Conservation (phyloP, 1,140 invertebrate genomes). For the Drosophila sp. region DNA sequence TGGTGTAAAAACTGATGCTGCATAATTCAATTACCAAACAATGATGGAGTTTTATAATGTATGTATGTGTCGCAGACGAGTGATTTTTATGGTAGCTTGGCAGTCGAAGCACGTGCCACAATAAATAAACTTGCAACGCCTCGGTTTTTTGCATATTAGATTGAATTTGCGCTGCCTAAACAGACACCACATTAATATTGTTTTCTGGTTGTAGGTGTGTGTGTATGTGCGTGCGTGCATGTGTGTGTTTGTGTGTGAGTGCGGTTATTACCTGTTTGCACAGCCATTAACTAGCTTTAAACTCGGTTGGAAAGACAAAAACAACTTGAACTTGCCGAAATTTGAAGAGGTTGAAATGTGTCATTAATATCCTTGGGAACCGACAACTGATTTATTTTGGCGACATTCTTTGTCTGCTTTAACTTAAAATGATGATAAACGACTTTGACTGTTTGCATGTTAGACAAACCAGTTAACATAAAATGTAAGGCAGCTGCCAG, state of each 20-base stretch:
- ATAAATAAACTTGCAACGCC: slow-evolving; percentile 57
- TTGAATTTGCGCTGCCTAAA: slow-evolving; percentile 55
- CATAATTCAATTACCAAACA: slow-evolving; percentile 68
- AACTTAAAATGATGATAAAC: slow-evolving; percentile 74
- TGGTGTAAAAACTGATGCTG: slow-evolving; percentile 46
- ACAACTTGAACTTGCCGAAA: not conserved
- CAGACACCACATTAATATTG: slow-evolving; percentile 34
- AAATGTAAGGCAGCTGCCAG: slow-evolving; percentile 43
- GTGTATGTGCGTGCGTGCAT: not conserved
- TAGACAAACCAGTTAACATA: not conserved
- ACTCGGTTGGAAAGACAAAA: slow-evolving; percentile 16
- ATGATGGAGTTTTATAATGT: slow-evolving; percentile 5
- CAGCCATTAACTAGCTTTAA: slow-evolving; percentile 8
- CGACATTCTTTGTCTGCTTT: slow-evolving; percentile 37
- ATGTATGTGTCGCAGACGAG: slow-evolving; percentile 51
- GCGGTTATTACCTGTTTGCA: slow-evolving; percentile 61
- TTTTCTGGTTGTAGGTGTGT: not conserved
- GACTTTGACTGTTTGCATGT: slow-evolving; percentile 39
- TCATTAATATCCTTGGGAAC: slow-evolving; percentile 67
- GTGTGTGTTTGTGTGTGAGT: slow-evolving; percentile 6
- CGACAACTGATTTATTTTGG: slow-evolving; percentile 61
- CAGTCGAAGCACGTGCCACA: slow-evolving; percentile 64
- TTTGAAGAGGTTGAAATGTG: slow-evolving; percentile 12
- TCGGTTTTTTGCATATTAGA: slow-evolving; percentile 52
- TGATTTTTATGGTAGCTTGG: slow-evolving; percentile 66